Evolutionary conservation across 2,113 vertebrate species (phyloP), one percentile per base, ranked within the genome.

Genomic region (Clarias batrachus): DNA sequence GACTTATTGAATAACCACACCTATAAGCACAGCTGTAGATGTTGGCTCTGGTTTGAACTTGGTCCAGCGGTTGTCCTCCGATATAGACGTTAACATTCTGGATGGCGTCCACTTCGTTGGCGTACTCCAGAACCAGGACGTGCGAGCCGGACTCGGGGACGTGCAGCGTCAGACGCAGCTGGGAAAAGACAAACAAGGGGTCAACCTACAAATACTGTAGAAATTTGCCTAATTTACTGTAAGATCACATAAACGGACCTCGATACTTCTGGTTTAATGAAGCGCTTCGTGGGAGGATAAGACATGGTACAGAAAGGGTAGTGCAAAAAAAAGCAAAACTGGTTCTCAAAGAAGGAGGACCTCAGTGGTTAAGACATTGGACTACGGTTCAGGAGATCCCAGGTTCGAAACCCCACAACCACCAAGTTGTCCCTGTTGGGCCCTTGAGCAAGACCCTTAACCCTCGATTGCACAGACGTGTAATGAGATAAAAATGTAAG

Each of bases 11-110:
- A 65, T 33, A n/a, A 27, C 85, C 89, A 33, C 48, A 98, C 97
- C 97, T 97, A 93, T 96, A 97, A 82, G 94, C 93, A 91, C 98
- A 99, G 86, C 94, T 96, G 91, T 97, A 97, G 90, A 99, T 91
- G 91, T 95, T 96, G 85, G 95, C 94, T 89, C 91, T 94, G 81
- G 96, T 95, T 16, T 88, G 90, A 68, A 91, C 90, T n/a, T 89
- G 89, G 37, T 91, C 91, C 48, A 87, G 91, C 0, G 91, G 78
- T 30, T 93, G 94, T 73, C 88, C 87, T 21, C 90, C 90, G 63
- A 96, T 52, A 5, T 89, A 56, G 81, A 98, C 89, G 33, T 95
- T 93, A 0, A 93, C 93, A 76, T 94, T 93, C 78, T 93, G 94
- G 3, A 94, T 87, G 37, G 19, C 87, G 77, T 96, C 91, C 2